These are phyloP conservation scores for Plebejus melissa DNA, from an alignment of 2,888 invertebrate species.

Conservation along the genomic window DNA sequence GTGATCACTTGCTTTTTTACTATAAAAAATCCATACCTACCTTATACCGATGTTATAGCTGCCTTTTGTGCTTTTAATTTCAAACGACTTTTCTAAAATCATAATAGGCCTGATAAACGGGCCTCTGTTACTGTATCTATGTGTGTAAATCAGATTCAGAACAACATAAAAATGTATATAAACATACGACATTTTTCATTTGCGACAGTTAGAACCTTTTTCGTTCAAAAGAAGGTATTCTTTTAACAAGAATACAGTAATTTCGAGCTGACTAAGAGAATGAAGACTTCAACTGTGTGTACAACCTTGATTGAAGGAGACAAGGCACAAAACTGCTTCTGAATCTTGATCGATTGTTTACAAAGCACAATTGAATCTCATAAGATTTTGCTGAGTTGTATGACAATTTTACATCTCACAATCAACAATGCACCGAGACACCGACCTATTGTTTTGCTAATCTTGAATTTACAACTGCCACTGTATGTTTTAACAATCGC, in stretches of 20 bases:
- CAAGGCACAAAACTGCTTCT: not conserved
- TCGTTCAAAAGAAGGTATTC: not conserved
- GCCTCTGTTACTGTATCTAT: too few species aligned
- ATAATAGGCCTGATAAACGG: too few species aligned
- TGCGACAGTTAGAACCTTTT: too few species aligned
- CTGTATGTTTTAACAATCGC: not conserved
- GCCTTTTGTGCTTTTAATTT: too few species aligned
- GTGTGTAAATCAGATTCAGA: too few species aligned
- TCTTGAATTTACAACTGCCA: constrained; percentile 2
- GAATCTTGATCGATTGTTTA: constrained; percentile 10
- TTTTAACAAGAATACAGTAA: not conserved
- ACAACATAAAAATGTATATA: too few species aligned
- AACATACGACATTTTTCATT: too few species aligned
- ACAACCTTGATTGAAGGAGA: constrained; percentile 7
- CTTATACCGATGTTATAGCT: too few species aligned
- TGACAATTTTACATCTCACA: constrained; percentile 19
- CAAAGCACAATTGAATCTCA: constrained; percentile 18
- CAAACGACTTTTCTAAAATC: not conserved
- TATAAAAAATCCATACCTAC: too few species aligned
- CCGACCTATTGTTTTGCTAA: constrained; percentile 1
- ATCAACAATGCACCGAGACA: not conserved
- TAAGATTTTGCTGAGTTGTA: constrained; percentile 15
- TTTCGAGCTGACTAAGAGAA: not conserved
- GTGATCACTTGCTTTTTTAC: too few species aligned
- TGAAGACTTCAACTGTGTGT: not conserved